Evolutionary conservation across 2,113 vertebrate species (phyloP).

Genomic region (Athene cunicularia): DNA sequence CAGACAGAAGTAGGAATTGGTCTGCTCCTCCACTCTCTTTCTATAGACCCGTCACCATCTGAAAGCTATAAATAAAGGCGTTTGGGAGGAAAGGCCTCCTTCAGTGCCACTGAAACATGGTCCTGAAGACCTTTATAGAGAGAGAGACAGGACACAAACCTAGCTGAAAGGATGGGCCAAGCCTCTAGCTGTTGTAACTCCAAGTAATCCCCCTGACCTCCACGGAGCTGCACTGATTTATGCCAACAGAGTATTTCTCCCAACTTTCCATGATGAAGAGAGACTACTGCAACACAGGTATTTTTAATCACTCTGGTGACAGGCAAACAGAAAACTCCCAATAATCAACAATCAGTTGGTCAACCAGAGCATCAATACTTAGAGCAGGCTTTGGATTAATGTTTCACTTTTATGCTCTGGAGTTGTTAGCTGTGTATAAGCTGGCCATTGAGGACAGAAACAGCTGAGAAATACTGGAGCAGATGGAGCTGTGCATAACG

Average conservation of each 20-base stretch:
- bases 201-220: neutral
- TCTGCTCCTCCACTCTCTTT: neutral
- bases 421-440: conserved; percentile 16
- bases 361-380: neutral
- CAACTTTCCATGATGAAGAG: neutral
- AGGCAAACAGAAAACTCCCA: neutral
- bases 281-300: neutral
- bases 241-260: neutral
- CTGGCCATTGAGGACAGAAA: conserved; percentile 9
- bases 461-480: conserved; percentile 58
- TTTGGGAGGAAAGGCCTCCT: conserved; percentile 15
- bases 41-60: neutral
- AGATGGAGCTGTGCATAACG: conserved; percentile 44
- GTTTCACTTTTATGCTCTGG: neutral
- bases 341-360: neutral
- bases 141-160: neutral
- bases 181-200: neutral
- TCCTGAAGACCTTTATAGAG: neutral
- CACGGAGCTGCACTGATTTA: neutral
- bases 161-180: neutral
- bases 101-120: neutral
- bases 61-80: conserved; percentile 40
- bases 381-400: neutral
- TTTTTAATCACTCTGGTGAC: neutral
- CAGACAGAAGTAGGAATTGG: neutral